These are phyloP conservation scores for Ceyx erithaca DNA, from an alignment of 2,797 vertebrate genomes.

Conservation along the genomic window DNA sequence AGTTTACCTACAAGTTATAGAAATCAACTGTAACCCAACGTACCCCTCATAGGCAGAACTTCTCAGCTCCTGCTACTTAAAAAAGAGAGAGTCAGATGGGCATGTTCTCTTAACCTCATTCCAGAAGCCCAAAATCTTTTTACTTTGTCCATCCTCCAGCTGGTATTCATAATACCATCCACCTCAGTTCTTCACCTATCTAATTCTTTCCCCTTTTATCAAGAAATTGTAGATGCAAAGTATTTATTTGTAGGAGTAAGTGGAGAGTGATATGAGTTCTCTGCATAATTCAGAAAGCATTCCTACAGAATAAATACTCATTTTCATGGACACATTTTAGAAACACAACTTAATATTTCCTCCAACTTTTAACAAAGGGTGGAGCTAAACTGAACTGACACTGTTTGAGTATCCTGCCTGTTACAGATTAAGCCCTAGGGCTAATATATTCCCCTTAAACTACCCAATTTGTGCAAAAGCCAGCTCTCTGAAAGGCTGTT, in stretches of 20 bases:
- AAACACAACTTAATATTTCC: not conserved
- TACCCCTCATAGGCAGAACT: not conserved
- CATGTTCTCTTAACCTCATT: not conserved
- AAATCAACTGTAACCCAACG: not conserved
- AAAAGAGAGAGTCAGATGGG: not conserved
- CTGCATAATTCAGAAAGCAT: not conserved
- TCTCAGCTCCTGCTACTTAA: not conserved
- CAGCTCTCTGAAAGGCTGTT: not conserved
- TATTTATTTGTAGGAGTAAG: not conserved
- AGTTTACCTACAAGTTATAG: not conserved
- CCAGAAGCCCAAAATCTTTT: not conserved
- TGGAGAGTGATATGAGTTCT: not conserved
- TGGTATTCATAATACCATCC: not conserved
- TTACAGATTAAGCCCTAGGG: not conserved
- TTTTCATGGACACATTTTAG: not conserved
- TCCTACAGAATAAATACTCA: not conserved
- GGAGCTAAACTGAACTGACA: not conserved
- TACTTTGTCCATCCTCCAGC: not conserved
- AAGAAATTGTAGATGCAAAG: not conserved
- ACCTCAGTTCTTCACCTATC: not conserved
- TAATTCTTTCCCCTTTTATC: not conserved
- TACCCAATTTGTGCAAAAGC: not conserved
- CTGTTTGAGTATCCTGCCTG: not conserved
- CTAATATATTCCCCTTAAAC: not conserved
- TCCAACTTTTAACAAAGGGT: not conserved